A percentile compares a stretch with the other conserved stretches of the same genome.
Conservation (phyloP, 2,113 vertebrate species). For the Psittacula cyanocephala region DNA sequence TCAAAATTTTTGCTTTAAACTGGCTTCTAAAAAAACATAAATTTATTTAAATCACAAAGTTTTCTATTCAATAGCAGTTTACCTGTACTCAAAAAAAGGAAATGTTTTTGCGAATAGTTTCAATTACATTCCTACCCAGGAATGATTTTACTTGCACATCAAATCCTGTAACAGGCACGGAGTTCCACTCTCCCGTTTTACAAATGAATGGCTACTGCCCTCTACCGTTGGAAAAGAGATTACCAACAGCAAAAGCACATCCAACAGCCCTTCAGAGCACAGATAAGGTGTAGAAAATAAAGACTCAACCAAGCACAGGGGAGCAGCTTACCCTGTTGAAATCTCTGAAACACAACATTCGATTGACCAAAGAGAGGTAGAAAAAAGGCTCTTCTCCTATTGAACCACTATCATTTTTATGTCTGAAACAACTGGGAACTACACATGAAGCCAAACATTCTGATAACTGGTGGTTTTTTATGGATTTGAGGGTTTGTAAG, state of each 20-base stretch:
- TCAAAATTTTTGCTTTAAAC: neutral
- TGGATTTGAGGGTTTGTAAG: fast-evolving
- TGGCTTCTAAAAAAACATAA: neutral
- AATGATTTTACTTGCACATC: neutral
- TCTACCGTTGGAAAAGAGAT: conserved; percentile 68
- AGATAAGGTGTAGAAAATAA: neutral
- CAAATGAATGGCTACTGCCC: conserved; percentile 73
- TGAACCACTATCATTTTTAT: neutral
- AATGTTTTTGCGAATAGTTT: neutral
- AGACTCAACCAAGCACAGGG: neutral
- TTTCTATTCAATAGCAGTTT: neutral
- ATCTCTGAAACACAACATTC: neutral
- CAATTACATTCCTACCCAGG: neutral
- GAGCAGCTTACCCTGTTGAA: neutral
- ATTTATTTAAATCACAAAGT: neutral
- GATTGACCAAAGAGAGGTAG: neutral
- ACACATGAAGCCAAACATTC: fast-evolving
- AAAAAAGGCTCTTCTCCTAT: neutral
- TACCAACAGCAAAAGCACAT: neutral
- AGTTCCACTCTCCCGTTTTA: neutral
- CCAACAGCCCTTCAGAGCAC: neutral
- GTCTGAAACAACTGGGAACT: neutral
- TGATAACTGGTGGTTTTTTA: neutral
- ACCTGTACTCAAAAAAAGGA: neutral
- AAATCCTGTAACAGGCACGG: fast-evolving